Evolutionary conservation across 2,113 vertebrate genomes (phyloP).

Genomic region (Leuciscus idus): DNA sequence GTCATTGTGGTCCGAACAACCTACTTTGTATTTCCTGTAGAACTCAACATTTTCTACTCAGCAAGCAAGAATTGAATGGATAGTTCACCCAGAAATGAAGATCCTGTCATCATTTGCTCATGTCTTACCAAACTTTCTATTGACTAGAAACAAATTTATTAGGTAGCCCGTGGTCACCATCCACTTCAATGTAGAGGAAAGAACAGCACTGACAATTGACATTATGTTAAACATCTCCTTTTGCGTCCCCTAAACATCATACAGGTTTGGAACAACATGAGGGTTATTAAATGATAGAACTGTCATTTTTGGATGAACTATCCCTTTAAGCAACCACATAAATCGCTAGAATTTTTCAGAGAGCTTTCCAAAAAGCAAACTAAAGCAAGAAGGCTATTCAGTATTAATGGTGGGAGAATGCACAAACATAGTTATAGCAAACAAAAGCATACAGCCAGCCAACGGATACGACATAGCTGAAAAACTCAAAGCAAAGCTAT

Average conservation of each 20-base stretch:
- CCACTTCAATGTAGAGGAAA: neutral
- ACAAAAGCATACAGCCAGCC: slow-evolving; percentile 30
- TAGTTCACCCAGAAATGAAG: neutral
- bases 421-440: slow-evolving; percentile 19
- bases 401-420: neutral
- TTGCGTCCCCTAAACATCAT: neutral
- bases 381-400: neutral
- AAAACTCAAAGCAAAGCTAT: slow-evolving; percentile 39
- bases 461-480: slow-evolving; percentile 23
- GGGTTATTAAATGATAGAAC: neutral
- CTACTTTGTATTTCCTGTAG: neutral
- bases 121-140: neutral
- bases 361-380: neutral
- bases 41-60: slow-evolving; percentile 9
- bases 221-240: neutral
- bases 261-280: neutral
- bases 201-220: neutral
- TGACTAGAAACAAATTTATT: neutral
- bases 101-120: neutral
- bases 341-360: neutral
- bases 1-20: neutral
- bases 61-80: neutral
- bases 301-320: neutral
- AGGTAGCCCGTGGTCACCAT: neutral
- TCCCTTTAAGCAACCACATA: neutral